A percentile compares a stretch with the other conserved stretches of the same genome.
These are phyloP conservation scores for Laupala kohalensis DNA, from an alignment of 1,140 invertebrate species.

Conservation along the genomic window DNA sequence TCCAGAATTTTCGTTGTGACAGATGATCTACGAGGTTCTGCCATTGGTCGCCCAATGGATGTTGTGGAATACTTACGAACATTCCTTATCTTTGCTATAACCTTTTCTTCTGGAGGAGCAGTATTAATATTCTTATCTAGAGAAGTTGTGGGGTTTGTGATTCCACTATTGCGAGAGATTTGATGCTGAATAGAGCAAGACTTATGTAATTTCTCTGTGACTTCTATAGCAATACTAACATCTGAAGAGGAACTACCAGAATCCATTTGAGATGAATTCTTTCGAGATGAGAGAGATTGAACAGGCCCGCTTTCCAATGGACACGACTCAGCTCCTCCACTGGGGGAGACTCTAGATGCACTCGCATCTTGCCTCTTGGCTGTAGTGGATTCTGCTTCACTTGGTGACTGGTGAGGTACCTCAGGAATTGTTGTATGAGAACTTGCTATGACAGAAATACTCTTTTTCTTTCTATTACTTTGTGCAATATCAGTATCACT, in stretches of 20 bases:
- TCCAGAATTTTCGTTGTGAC: slow-evolving; percentile 1
- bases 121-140: slow-evolving; percentile 9
- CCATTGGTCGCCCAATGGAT: neutral
- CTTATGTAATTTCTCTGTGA: slow-evolving; percentile 35
- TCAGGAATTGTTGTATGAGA: neutral
- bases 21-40: slow-evolving; percentile 7
- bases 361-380: neutral
- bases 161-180: no score
- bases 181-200: slow-evolving; percentile 7
- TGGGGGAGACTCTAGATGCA: neutral
- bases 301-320: slow-evolving; percentile 43
- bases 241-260: slow-evolving; percentile 56
- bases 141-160: slow-evolving; percentile 24
- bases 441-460: neutral
- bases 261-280: slow-evolving; percentile 40
- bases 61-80: slow-evolving; percentile 12
- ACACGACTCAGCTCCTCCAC: slow-evolving; percentile 38
- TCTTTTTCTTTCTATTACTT: neutral
- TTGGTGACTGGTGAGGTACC: neutral
- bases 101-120: slow-evolving; percentile 17
- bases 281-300: slow-evolving; percentile 27
- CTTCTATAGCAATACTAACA: slow-evolving; percentile 44
- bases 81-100: slow-evolving; percentile 9
- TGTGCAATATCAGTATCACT: neutral
- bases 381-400: neutral